phyloP scores from a whole-genome alignment of 64 coral and sea anemone species.

The Astreopora myriophthalma region DNA sequence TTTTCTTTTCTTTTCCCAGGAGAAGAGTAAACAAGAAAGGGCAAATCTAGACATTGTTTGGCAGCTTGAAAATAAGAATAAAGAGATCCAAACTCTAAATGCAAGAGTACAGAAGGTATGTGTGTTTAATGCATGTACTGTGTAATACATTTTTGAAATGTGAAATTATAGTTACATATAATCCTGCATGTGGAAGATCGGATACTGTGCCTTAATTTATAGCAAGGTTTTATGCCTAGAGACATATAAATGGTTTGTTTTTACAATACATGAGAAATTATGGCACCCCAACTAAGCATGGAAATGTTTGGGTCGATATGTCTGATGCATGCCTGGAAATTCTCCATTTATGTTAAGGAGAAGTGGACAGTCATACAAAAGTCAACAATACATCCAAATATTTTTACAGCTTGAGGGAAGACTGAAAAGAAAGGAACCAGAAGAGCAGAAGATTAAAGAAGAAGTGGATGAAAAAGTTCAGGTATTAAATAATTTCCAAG shows the following conservation, averaged over 20 bases:
- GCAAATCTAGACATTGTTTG: constrained; percentile 89
- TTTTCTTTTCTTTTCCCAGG: constrained; percentile 29
- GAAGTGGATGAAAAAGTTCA: constrained; percentile 88
- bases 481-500: constrained; percentile 17
- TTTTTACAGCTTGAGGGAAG: constrained; percentile 69
- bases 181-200: not conserved
- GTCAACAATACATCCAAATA: not conserved
- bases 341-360: not conserved
- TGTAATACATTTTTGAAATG: too few species aligned
- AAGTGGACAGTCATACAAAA: not conserved
- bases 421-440: constrained; percentile 82
- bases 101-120: constrained; percentile 83
- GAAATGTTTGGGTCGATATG: too few species aligned
- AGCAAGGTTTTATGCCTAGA: too few species aligned
- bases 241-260: too few species aligned
- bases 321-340: too few species aligned
- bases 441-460: constrained; percentile 93
- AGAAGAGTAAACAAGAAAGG: constrained; percentile 82
- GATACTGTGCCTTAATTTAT: too few species aligned
- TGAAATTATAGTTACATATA: too few species aligned
- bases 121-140: not conserved
- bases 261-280: too few species aligned
- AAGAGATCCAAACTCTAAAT: constrained; percentile 83
- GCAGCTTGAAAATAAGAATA: constrained; percentile 96
- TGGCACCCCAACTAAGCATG: too few species aligned